Conservation (phyloP, 2,113 vertebrate genomes). For the Istiophorus platypterus region DNA sequence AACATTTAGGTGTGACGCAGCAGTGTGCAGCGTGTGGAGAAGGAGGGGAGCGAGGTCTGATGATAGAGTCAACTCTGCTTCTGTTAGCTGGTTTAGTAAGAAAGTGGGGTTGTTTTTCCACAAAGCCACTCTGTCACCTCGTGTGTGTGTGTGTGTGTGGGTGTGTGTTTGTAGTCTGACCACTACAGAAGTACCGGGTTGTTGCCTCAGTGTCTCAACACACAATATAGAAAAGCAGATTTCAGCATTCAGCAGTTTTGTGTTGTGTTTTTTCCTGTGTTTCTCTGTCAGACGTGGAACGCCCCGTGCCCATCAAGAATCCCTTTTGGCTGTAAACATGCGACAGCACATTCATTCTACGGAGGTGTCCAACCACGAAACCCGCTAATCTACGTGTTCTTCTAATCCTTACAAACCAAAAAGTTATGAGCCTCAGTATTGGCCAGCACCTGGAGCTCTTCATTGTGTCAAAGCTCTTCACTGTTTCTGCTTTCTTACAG, state of each 20-base stretch:
- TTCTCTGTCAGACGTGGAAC: too few relatives aligned
- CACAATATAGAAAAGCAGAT: not conserved
- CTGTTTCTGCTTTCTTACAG: too few relatives aligned
- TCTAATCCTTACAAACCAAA: not conserved
- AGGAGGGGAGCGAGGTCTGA: not conserved
- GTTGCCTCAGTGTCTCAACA: not conserved
- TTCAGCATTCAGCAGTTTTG: constrained; percentile 9
- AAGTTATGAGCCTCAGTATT: too few relatives aligned
- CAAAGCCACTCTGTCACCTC: not conserved
- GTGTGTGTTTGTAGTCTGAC: not conserved
- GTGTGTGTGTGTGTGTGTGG: not conserved
- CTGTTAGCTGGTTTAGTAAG: not conserved
- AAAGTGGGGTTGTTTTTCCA: not conserved
- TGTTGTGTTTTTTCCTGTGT: not conserved
- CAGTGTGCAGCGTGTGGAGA: not conserved
- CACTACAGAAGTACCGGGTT: not conserved
- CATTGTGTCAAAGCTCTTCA: too few relatives aligned
- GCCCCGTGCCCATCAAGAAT: too few relatives aligned
- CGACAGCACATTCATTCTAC: too few relatives aligned
- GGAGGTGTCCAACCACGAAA: too few relatives aligned
- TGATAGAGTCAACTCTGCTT: not conserved
- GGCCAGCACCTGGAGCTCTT: too few relatives aligned
- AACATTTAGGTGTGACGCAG: too few relatives aligned
- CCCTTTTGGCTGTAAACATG: too few relatives aligned
- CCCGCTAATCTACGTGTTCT: too few relatives aligned